phyloP scores from a whole-genome alignment of 2,113 vertebrate genomes.

The Xenotilapia caudafasciata region DNA sequence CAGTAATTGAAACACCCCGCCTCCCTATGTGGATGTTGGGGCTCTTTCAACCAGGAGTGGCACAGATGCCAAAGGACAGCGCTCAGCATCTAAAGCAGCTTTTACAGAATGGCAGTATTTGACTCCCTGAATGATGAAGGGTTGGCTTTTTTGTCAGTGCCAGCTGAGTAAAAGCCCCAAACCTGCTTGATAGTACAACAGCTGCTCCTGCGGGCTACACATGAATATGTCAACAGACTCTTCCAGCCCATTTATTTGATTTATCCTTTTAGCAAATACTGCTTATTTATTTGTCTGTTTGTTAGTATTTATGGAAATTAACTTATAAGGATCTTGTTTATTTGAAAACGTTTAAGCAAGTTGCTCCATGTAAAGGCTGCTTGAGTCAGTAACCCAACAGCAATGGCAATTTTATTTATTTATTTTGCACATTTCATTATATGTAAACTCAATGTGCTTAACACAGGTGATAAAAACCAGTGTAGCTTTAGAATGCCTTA shows the following conservation, averaged over 20 bases:
- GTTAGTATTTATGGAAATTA: background rate
- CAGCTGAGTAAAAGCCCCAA: background rate
- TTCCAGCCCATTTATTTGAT: background rate
- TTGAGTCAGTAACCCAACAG: accelerated
- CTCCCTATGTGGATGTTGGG: background rate
- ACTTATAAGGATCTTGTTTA: background rate
- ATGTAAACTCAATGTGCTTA: background rate
- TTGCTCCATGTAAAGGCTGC: background rate
- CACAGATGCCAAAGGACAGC: background rate
- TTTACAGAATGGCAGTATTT: background rate
- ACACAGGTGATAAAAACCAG: background rate
- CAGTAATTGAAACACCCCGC: background rate
- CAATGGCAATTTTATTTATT: background rate
- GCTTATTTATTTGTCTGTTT: background rate
- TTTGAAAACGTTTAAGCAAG: background rate
- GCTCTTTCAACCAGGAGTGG: background rate
- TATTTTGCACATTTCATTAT: background rate
- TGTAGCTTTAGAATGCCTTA: background rate
- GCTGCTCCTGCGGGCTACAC: background rate
- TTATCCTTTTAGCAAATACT: background rate
- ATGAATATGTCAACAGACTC: background rate
- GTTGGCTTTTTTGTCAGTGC: background rate
- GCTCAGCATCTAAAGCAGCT: background rate
- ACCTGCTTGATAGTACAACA: background rate
- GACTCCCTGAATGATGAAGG: background rate